Evolutionary conservation across 2,797 vertebrate genomes (phyloP), one percentile per base, ranked within the genome.

Genomic region (Hyperoplus lanceolatus): DNA sequence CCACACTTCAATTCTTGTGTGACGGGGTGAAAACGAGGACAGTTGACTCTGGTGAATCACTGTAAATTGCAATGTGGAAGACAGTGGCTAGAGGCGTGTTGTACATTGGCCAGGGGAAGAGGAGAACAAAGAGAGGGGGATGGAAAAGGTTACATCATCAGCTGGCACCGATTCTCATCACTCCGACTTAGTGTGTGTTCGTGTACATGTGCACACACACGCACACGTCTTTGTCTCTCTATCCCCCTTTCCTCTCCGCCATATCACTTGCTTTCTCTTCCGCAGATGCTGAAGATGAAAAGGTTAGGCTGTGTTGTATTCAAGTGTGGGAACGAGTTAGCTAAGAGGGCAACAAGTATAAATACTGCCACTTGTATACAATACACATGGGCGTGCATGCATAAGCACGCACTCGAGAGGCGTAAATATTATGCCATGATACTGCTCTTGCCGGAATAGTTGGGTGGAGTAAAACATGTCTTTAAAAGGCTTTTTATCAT

Each of bases 71-170:
- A 89, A 82, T 75, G 80, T 81, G 75, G 82, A 60, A 84, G 85
- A 89, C 85, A 75, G 75, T 60, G 82, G 83, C 84, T 89, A 14
- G 73, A 85, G 81, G 84, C 84, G 79, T 82, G 81, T 86, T 86
- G 87, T 82, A 77, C 79, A 55, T 69, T 43, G 16, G 83, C 77
- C 81, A 86, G 80, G 83, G 73, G 81, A 84, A 90, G 85, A 87
- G 75, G 67, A 86, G 88, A 90, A 90, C 86, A 92, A 91, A 90
- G 82, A 75, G 66, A 82, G 66, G 68, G 80, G 82, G 85, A 77
- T 90, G 91, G 84, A 88, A 90, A 90, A 90, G 90, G 85, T 90
- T 91, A 90, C 87, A 89, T 91, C 89, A 90, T 91, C 86, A 86
- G 78, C 82, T 92, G 90, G 84, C 90, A 86, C 70, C 80, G 65